Evolutionary conservation across 1,140 invertebrate species (phyloP), one percentile per base, ranked within the genome.

Genomic region (Hycleus cichorii): DNA sequence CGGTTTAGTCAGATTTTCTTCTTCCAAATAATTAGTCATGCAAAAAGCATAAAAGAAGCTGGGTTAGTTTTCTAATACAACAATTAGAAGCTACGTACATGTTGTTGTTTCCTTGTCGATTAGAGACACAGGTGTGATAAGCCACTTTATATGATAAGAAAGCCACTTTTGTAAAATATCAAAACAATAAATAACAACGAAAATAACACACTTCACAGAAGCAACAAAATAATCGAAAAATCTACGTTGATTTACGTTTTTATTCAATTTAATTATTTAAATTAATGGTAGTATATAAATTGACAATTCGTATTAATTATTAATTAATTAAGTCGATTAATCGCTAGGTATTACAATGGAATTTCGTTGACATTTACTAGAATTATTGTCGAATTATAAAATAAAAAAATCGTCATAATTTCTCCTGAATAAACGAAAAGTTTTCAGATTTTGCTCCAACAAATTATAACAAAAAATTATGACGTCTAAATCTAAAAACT

Each of bases 71-170:
- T 18, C 18, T 18, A 32, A 32, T 5, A 32, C 32, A 32, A 32
- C 46, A 53, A 53, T 44, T 49, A 62, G 47, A 58, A 54, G 55
- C 60, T 62, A 62, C 60, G 60, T 62, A 62, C 60, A 62, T 62
- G 51, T 44, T 55, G 45, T 55, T 32, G 45, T 27, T 55, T 32
- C 52, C 43, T 47, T 47, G 44, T 55, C 43, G 52, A 25, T 55
- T 55, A 55, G 44, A 55, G 32, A 32, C 52, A 55, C 52, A 55
- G 4, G 32, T 32, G 40, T 39, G 27, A 55, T 46, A 53, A 53
- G 51, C 51, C 52, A 55, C 32, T 18, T 49, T 32, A 7, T 32
- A 18, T 18, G 1, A 18, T 18, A 18, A 18, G 26, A 48, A 49
- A 49, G 48, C 49, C 56, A 58, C 39, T 53, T 54, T 32, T 32